phyloP scores from a whole-genome alignment of 2,888 invertebrate species.

The Dasypolia templi region DNA sequence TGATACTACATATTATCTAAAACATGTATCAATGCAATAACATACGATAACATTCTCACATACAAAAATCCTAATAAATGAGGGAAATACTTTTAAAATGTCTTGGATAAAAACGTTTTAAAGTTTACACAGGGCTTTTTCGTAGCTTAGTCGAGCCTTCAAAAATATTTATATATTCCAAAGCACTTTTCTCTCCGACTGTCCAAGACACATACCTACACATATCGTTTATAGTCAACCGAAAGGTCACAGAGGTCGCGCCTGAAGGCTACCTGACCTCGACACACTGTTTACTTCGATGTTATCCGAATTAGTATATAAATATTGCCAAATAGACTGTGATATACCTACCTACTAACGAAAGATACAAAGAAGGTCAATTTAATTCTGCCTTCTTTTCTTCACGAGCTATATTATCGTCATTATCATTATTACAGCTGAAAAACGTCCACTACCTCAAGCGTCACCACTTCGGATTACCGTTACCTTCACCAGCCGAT shows the following conservation, averaged over 20 bases:
- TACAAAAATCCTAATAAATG: too few species aligned
- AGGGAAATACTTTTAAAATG: too few species aligned
- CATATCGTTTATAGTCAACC: constrained; percentile 32
- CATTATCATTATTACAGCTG: background rate
- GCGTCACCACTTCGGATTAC: background rate
- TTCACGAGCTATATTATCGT: background rate
- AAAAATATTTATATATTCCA: background rate
- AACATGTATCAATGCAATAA: too few species aligned
- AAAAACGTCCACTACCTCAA: background rate
- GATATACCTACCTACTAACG: background rate
- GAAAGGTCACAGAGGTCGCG: constrained; percentile 53
- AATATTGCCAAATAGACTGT: constrained; percentile 52
- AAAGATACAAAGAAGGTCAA: constrained; percentile 5
- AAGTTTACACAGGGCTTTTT: too few species aligned
- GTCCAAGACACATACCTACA: constrained; percentile 34
- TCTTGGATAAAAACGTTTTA: too few species aligned
- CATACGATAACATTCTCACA: background rate
- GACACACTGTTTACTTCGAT: constrained; percentile 54
- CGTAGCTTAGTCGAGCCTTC: background rate
- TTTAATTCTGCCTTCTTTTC: background rate
- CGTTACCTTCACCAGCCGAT: too few species aligned
- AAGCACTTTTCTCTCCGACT: constrained; percentile 30
- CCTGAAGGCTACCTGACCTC: constrained; percentile 55
- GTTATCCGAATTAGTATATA: constrained; percentile 48
- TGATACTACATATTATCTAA: background rate